phyloP scores from a whole-genome alignment of 53 echinoderm and acorn worm species.

The Antedon mediterranea region DNA sequence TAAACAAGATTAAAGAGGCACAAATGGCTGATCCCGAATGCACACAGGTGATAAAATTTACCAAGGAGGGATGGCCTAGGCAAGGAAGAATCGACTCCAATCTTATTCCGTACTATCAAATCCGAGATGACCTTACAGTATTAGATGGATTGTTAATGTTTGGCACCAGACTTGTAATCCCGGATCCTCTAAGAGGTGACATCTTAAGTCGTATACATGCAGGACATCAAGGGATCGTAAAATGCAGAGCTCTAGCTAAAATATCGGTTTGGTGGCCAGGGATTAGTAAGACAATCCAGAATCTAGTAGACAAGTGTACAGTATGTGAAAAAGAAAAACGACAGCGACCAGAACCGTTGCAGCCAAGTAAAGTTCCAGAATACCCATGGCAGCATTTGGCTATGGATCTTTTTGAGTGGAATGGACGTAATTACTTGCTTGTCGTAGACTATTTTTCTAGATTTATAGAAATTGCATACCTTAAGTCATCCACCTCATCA shows the following conservation, averaged over 20 bases:
- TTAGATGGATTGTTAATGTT: background rate
- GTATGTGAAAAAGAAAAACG: background rate
- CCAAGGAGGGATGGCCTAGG: background rate
- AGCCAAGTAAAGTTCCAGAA: background rate
- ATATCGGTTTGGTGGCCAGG: background rate
- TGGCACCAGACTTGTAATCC: background rate
- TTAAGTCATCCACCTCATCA: background rate
- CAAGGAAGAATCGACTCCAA: conserved; percentile 3
- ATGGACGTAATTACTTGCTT: background rate
- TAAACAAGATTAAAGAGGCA: background rate
- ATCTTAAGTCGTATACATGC: background rate
- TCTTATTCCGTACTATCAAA: conserved; percentile 12
- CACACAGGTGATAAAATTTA: background rate
- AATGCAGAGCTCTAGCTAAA: background rate
- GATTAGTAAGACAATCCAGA: background rate
- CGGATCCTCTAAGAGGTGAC: background rate
- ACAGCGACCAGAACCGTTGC: background rate
- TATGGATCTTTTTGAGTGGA: background rate
- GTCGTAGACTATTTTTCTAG: background rate
- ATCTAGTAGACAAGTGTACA: background rate
- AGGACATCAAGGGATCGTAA: background rate
- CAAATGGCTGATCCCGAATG: background rate
- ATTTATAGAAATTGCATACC: background rate
- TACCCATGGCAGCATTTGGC: background rate
- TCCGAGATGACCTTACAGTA: conserved; percentile 15